A percentile compares a stretch with the other conserved stretches of the same genome.
Evolutionary conservation across 2,888 invertebrate genomes (phyloP).

Genomic region (Neocrepidodera transversa): DNA sequence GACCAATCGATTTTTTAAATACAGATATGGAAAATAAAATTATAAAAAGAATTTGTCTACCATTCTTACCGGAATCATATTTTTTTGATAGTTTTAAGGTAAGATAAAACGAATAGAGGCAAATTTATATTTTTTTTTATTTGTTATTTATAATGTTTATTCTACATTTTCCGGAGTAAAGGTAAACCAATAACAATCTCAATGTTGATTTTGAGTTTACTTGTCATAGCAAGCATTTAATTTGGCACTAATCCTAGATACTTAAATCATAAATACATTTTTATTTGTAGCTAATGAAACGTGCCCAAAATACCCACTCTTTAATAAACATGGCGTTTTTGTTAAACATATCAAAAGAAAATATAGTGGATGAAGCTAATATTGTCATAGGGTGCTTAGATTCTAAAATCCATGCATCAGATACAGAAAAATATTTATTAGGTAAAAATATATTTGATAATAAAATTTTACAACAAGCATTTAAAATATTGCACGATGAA

Average conservation of each 20-base stretch:
- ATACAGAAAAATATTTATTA: conserved; percentile 60
- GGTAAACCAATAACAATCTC: too few species aligned
- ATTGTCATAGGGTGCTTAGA: conserved; percentile 72
- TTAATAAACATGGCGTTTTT: conserved; percentile 76
- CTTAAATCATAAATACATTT: too few species aligned
- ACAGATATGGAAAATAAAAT: conserved; percentile 60
- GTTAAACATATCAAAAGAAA: conserved; percentile 64
- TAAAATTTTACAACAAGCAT: conserved; percentile 58
- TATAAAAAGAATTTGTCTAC: conserved; percentile 61
- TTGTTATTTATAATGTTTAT: conserved; percentile 43
- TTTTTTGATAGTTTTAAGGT: conserved; percentile 53
- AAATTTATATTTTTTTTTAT: conserved; percentile 9
- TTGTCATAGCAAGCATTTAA: too few species aligned
- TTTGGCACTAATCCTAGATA: too few species aligned
- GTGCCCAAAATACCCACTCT: conserved; percentile 75
- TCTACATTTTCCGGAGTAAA: too few species aligned
- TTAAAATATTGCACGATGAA: conserved; percentile 64
- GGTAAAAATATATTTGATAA: conserved; percentile 59
- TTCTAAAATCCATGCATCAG: conserved; percentile 61
- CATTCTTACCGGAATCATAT: conserved; percentile 57
- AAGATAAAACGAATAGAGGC: too few species aligned
- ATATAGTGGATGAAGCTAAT: conserved; percentile 60
- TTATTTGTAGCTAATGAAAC: conserved; percentile 69
- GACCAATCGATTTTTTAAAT: conserved; percentile 55
- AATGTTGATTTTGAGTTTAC: too few species aligned